Evolutionary conservation across 2,888 invertebrate genomes (phyloP).

Genomic region (Chymomyza caudatula): DNA sequence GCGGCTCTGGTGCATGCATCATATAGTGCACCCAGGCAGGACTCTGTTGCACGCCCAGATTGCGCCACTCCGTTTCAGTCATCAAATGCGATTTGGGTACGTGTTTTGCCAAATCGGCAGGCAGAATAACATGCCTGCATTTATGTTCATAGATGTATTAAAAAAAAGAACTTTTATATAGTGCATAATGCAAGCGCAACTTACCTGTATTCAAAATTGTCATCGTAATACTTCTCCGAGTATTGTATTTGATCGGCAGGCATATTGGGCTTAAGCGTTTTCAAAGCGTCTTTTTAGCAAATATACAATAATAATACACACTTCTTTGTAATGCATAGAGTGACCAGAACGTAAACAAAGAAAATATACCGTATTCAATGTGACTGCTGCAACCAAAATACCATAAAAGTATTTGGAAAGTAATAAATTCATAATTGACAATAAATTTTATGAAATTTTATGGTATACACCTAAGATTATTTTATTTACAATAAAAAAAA

Average conservation of each 20-base stretch:
- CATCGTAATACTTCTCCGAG: conserved; percentile 93
- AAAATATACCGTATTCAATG: neutral
- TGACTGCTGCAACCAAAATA: neutral
- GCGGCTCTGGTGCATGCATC: conserved; percentile 94
- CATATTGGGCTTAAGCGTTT: conserved; percentile 78
- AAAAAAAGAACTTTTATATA: too few relatives aligned
- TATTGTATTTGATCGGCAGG: conserved; percentile 92
- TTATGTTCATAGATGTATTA: conserved; percentile 1
- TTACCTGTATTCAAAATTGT: conserved; percentile 92
- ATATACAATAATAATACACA: neutral
- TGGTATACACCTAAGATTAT: too few relatives aligned
- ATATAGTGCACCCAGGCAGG: conserved; percentile 85
- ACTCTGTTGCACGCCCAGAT: conserved; percentile 95
- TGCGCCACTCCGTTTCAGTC: conserved; percentile 97
- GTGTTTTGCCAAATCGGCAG: conserved; percentile 88
- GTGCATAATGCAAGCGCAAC: conserved; percentile 14
- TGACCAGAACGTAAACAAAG: neutral
- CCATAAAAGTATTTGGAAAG: neutral
- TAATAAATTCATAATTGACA: neutral
- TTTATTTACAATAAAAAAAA: neutral
- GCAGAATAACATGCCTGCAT: conserved; percentile 93
- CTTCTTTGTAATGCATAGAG: neutral
- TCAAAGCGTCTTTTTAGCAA: neutral
- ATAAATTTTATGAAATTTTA: too few relatives aligned
- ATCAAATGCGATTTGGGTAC: conserved; percentile 94